Evolutionary conservation across 2,113 vertebrate genomes (phyloP).

Genomic region (Gyps fulvus): DNA sequence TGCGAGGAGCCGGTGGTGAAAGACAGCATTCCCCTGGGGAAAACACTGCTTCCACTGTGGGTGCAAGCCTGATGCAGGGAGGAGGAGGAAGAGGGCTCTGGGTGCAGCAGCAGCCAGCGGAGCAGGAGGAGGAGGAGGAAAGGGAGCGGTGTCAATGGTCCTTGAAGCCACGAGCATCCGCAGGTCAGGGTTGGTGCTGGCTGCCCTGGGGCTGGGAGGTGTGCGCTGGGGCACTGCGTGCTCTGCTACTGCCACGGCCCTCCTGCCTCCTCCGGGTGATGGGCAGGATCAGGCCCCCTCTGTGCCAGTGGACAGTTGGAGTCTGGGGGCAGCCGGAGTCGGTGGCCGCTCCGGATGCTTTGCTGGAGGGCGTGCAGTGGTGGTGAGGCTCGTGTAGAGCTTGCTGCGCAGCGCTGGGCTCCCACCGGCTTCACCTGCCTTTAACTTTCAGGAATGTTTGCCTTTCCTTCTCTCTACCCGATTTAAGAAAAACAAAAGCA

Average conservation of each 20-base stretch:
- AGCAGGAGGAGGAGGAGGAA: background rate
- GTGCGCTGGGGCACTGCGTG: rapidly evolving
- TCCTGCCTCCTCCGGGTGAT: background rate
- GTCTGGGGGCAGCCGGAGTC: background rate
- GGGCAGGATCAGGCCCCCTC: background rate
- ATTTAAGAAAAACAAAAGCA: background rate
- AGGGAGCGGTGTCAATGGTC: rapidly evolving
- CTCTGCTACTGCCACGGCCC: background rate
- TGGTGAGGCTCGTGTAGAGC: background rate
- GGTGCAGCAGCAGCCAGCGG: background rate
- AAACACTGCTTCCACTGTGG: background rate
- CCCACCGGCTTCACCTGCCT: background rate
- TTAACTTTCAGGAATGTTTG: background rate
- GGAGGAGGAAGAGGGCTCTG: background rate
- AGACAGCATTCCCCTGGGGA: background rate
- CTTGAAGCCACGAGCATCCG: rapidly evolving
- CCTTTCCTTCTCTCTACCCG: background rate
- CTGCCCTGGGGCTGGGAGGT: background rate
- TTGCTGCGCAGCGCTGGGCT: rapidly evolving
- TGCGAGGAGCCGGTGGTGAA: rapidly evolving
- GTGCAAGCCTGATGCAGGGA: background rate
- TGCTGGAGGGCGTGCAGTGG: rapidly evolving
- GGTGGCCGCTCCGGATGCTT: rapidly evolving
- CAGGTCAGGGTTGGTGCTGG: background rate
- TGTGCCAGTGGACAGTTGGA: rapidly evolving